These are phyloP conservation scores for Drosophila planitibia DNA, from an alignment of 2,888 invertebrate genomes.

Conservation along the genomic window DNA sequence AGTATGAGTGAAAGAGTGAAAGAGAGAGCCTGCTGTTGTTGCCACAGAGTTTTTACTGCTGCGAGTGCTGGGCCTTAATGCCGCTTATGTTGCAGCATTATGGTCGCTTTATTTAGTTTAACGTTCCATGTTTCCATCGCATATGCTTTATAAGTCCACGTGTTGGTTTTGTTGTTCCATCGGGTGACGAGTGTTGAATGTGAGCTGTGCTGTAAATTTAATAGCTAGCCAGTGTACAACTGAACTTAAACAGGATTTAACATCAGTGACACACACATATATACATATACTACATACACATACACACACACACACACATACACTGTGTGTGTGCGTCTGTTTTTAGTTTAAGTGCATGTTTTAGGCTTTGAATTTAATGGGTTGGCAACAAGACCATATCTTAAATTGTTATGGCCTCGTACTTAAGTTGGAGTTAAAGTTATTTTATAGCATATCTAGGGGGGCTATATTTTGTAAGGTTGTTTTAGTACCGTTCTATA, in stretches of 20 bases:
- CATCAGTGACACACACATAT: slow-evolving; percentile 8
- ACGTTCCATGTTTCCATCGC: slow-evolving; percentile 29
- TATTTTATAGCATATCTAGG: slow-evolving; percentile 34
- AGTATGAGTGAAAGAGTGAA: not conserved
- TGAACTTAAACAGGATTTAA: slow-evolving; percentile 22
- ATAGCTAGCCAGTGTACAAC: slow-evolving; percentile 30
- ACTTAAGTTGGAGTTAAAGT: slow-evolving; percentile 15
- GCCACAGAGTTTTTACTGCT: slow-evolving; percentile 43
- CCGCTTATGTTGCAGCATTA: slow-evolving; percentile 55
- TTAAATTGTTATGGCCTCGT: slow-evolving; percentile 6
- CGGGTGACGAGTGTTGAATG: not conserved
- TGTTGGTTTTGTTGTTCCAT: slow-evolving; percentile 24
- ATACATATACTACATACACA: not conserved
- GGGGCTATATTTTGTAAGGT: not conserved
- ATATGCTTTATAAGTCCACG: slow-evolving; percentile 44
- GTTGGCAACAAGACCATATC: slow-evolving; percentile 8
- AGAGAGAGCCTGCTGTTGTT: slow-evolving; percentile 10
- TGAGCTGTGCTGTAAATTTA: slow-evolving; percentile 40
- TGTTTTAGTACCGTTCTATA: not conserved
- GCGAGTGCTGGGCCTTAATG: slow-evolving; percentile 44
- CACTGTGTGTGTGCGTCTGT: not conserved
- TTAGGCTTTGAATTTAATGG: slow-evolving; percentile 28
- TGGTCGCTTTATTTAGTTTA: slow-evolving; percentile 53
- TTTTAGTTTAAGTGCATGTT: slow-evolving; percentile 34
- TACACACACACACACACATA: not conserved